Evolutionary conservation across 2,113 vertebrate genomes (phyloP), one percentile per base, ranked within the genome.

Genomic region (Acrocephalus arundinaceus): DNA sequence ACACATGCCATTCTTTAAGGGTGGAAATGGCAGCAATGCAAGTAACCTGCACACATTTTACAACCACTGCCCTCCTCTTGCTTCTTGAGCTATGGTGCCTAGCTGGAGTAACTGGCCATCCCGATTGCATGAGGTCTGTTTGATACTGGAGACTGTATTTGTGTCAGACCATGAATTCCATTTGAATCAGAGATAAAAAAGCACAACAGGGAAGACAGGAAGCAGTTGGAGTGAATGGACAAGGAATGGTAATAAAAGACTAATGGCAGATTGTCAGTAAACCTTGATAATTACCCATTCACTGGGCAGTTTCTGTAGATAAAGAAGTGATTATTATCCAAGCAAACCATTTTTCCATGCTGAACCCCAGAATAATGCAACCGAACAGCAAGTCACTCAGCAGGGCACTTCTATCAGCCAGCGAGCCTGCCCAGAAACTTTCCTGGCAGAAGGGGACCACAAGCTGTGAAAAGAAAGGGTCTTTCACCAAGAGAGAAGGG

Each of bases 261-360:
- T 72, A 92, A 89, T 0, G 3, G 73, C 51, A 72, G 86, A 89
- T 43, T 85, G 94, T 92, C 93, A 92, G 73, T 75, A 96, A 96
- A 95, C 84, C 19, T 87, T 78, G 54, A 94, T 79, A 91, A 95
- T 95, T 68, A 75, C 70, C 45, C 61, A 94, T 94, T 97, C 91
- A 94, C 22, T 68, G 65, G 58, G 76, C 57, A 96, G 61, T 41
- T 96, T 91, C 95, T 68, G 68, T 17, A 59, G 70, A 95, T 92
- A 96, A 97, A 95, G 89, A 94, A 89, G 70, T 58, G 22, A 81
- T 94, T 95, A 92, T 94, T 92, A 85, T 31, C 61, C 77, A 89
- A 85, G 70, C 33, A 96, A 92, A 59, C 57, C 43, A 74, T 65
- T 94, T 92, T 89, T 94, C 91, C 73, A 87, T 91, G 84, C 76